phyloP scores from a whole-genome alignment of 2,888 invertebrate species.

The Drosophila nr. medialis region DNA sequence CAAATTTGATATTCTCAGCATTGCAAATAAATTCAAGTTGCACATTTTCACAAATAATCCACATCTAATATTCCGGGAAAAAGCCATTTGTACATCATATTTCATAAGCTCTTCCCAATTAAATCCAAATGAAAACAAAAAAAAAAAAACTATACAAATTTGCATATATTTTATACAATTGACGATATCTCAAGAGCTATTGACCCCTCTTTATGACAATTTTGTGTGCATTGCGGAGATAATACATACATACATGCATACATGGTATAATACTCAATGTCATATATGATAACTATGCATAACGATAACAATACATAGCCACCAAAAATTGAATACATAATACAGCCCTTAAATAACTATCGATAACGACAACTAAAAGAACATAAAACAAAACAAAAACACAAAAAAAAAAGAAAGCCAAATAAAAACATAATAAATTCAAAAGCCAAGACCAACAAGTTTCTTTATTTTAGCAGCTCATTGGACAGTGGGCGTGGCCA shows the following conservation, averaged over 20 bases:
- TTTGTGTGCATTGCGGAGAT: constrained; percentile 2
- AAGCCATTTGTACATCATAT: not conserved
- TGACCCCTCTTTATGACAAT: constrained; percentile 17
- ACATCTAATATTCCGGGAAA: not conserved
- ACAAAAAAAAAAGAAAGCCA: constrained; percentile 31
- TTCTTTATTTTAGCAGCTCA: constrained; percentile 47
- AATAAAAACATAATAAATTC: constrained; percentile 75
- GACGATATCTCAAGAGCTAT: not conserved
- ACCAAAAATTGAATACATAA: constrained; percentile 59
- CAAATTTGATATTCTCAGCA: not conserved
- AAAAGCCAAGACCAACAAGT: constrained; percentile 72
- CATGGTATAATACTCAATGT: constrained; percentile 8
- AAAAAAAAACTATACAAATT: not conserved
- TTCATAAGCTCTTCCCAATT: not conserved
- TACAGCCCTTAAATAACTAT: constrained; percentile 65
- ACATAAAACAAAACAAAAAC: constrained; percentile 10
- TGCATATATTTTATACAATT: not conserved
- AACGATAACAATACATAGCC: constrained; percentile 50
- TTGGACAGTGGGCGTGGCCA: constrained; percentile 50
- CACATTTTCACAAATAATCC: not conserved
- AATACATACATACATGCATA: constrained; percentile 8
- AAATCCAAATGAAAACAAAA: not conserved
- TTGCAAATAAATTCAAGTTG: not conserved
- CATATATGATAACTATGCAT: constrained; percentile 41
- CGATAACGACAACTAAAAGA: constrained; percentile 54